Conservation (phyloP, 2,797 vertebrate genomes). For the Trematocara caparti region DNA sequence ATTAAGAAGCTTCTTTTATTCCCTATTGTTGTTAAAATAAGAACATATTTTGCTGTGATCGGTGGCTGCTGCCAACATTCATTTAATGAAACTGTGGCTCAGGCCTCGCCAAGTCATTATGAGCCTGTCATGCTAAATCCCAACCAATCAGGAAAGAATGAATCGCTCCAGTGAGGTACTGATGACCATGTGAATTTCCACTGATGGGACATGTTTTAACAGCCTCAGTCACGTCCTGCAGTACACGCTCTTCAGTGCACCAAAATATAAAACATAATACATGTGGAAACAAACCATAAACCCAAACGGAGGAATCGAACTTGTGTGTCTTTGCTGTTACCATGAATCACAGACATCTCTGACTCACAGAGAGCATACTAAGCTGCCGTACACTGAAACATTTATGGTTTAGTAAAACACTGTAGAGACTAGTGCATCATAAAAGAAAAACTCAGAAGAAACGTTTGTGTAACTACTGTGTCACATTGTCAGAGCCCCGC, state of each 20-base stretch:
- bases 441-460: background rate
- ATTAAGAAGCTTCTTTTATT: constrained; percentile 9
- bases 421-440: constrained; percentile 8
- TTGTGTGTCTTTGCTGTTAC: constrained; percentile 23
- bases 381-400: constrained; percentile 46
- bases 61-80: constrained; percentile 43
- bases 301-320: constrained; percentile 27
- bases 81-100: constrained; percentile 43
- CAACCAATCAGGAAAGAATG: constrained; percentile 39
- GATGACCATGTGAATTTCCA: constrained; percentile 55
- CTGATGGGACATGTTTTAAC: constrained; percentile 49
- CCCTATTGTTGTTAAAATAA: constrained; percentile 11
- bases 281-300: constrained; percentile 35
- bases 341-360: constrained; percentile 21
- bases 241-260: constrained; percentile 39
- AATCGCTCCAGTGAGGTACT: constrained; percentile 41
- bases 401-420: constrained; percentile 5
- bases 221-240: constrained; percentile 36
- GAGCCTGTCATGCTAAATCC: constrained; percentile 51
- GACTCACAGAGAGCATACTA: constrained; percentile 41
- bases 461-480: background rate
- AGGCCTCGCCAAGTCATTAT: constrained; percentile 51
- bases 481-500: constrained; percentile 6
- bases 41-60: constrained; percentile 36
- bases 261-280: constrained; percentile 17